These are phyloP conservation scores for Zophobas atratus DNA, from an alignment of 1,140 invertebrate species.

Conservation along the genomic window DNA sequence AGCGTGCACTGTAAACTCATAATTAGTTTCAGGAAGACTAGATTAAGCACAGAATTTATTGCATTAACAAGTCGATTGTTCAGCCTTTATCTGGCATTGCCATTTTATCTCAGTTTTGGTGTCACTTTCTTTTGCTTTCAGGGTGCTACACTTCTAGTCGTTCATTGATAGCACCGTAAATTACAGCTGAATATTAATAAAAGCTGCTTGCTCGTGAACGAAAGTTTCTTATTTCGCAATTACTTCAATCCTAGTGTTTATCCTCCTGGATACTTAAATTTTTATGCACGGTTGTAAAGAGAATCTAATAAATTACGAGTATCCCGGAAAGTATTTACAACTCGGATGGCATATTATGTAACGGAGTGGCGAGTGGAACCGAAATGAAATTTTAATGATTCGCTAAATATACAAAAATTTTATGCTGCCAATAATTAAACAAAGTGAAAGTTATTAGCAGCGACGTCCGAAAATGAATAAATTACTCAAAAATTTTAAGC, in stretches of 20 bases:
- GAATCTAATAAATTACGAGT: too few species aligned
- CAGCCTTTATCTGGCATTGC: constrained; percentile 34
- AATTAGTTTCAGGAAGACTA: constrained; percentile 48
- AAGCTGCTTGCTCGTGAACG: too few species aligned
- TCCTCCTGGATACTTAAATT: too few species aligned
- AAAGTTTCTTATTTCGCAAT: too few species aligned
- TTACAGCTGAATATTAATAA: too few species aligned
- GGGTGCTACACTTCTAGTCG: background rate
- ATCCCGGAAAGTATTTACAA: too few species aligned
- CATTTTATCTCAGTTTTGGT: constrained; percentile 8
- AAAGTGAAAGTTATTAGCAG: constrained; percentile 1
- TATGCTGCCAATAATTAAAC: constrained; percentile 4
- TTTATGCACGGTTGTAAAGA: too few species aligned
- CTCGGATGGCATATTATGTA: too few species aligned
- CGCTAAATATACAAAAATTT: background rate
- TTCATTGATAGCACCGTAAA: background rate
- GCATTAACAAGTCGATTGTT: constrained; percentile 43
- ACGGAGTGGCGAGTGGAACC: too few species aligned
- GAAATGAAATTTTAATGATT: background rate
- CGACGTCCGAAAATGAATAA: background rate
- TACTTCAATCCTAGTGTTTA: too few species aligned
- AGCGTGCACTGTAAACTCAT: constrained; percentile 44
- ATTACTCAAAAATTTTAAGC: too few species aligned
- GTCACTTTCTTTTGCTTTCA: constrained; percentile 13
- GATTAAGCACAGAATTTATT: constrained; percentile 44